phyloP scores from a whole-genome alignment of 2,797 vertebrate species.

The Distichodus sexfasciatus region DNA sequence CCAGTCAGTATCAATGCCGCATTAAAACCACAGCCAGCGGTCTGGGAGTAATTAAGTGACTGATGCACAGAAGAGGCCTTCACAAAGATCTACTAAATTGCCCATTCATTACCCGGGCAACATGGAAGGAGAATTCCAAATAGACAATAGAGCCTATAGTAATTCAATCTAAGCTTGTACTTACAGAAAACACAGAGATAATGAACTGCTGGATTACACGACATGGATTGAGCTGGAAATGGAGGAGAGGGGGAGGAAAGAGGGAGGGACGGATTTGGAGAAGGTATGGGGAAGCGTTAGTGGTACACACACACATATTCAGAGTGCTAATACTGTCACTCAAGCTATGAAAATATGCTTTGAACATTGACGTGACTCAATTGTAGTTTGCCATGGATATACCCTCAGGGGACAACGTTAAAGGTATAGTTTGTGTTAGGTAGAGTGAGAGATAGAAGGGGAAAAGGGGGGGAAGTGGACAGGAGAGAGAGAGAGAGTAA shows the following conservation, averaged over 20 bases:
- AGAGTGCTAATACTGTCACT: conserved; percentile 79
- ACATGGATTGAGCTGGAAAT: conserved; percentile 78
- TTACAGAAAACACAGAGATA: conserved; percentile 99
- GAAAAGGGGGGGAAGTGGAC: conserved; percentile 15
- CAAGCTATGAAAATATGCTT: conserved; percentile 84
- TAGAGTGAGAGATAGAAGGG: conserved; percentile 35
- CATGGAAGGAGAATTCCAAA: conserved; percentile 88
- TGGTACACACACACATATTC: conserved; percentile 45
- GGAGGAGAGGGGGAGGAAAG: conserved; percentile 52
- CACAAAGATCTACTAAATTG: conserved; percentile 98
- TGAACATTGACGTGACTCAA: conserved; percentile 79
- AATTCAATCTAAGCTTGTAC: conserved; percentile 99
- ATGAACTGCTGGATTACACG: conserved; percentile 95
- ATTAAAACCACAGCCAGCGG: conserved; percentile 87
- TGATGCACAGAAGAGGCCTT: conserved; percentile 88
- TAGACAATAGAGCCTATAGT: conserved; percentile 91
- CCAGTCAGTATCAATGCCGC: conserved; percentile 72
- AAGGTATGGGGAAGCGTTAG: conserved; percentile 42
- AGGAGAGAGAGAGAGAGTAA: conserved; percentile 81
- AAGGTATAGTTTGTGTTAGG: conserved; percentile 76
- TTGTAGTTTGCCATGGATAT: conserved; percentile 80
- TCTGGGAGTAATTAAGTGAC: conserved; percentile 97
- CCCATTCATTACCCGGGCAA: conserved; percentile 93
- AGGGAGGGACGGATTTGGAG: conserved; percentile 38
- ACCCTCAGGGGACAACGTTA: conserved; percentile 84